Base-by-base conservation (phyloP, 2,888 invertebrate genomes). In the Candidula unifasciata region DNA sequence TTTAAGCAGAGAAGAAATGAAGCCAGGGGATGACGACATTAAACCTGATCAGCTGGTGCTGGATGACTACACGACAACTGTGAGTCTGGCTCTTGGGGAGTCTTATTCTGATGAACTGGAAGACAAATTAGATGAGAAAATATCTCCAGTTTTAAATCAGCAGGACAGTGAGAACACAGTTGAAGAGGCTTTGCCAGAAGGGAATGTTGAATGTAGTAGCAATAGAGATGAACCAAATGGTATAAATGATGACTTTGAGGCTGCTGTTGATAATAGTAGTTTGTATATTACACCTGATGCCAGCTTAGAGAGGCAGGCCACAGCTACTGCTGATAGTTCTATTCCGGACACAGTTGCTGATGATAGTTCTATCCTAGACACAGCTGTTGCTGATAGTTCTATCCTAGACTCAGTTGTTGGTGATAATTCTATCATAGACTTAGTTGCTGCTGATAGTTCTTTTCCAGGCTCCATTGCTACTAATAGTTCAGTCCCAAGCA, bases 1-100 rank as follows among this genome's bases (percentile, higher is more conserved):
- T n/a, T n/a, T n/a, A n/a, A n/a, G n/a, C n/a, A n/a, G n/a, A n/a
- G n/a, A n/a, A n/a, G n/a, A n/a, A n/a, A n/a, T n/a, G n/a, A n/a
- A 82, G 27, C 66, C 76, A 66, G 89, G 87, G 30, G 89, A 89
- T 37, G 88, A 89, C 44, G 90, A 89, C 78, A 87, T 89, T 44
- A 88, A 88, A 69, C 90, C 91, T 33, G 91, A 91, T 81, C 88
- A 86, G 24, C 90, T 90, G 78, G 87, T 92, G 88, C 86, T 91
- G 81, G 80, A 80, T 64, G 91, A 91, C 79, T 91, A 92, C 87
- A 87, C 88, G 24, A 83, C 89, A 68, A 91, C 91, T 13, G 69
- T 92, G 78, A 91, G 91, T 84, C 87, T 89, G 57, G 90, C 83
- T 37, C 87, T 91, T 10, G 90, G 87, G 24, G 90, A 90, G 74